These are phyloP conservation scores for Tetragonula clypearis DNA, from an alignment of 1,140 invertebrate genomes.

Conservation along the genomic window DNA sequence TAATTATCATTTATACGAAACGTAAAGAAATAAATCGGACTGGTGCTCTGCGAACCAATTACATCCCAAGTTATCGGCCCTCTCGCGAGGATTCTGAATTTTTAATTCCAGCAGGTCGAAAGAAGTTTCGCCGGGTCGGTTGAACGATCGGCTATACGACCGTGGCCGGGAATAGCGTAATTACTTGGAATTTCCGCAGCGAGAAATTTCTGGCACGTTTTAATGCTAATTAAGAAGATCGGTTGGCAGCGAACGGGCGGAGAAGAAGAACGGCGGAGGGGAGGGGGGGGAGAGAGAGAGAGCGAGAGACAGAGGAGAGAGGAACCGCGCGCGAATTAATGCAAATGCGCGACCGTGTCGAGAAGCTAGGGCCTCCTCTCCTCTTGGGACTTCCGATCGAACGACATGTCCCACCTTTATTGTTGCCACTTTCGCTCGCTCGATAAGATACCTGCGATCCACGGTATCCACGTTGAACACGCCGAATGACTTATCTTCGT, in stretches of 20 bases:
- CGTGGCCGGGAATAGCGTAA: neutral
- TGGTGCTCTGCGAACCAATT: no score
- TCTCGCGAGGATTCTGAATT: neutral
- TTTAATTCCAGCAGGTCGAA: neutral
- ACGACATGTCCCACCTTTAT: constrained; percentile 25
- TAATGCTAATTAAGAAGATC: constrained; percentile 39
- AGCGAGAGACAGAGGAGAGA: neutral
- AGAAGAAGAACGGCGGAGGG: no score
- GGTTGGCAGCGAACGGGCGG: neutral
- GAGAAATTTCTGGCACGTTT: constrained; percentile 42
- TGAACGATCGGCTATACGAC: neutral
- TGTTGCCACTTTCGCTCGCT: constrained; percentile 41
- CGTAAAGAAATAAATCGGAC: no score
- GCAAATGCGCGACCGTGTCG: constrained; percentile 17
- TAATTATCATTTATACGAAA: no score
- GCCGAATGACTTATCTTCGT: constrained; percentile 39
- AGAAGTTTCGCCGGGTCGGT: neutral
- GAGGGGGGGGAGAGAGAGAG: no score
- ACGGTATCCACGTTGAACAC: no score
- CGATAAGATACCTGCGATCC: constrained; percentile 42
- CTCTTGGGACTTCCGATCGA: neutral
- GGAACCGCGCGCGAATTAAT: constrained; percentile 28
- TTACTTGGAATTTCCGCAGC: constrained; percentile 24
- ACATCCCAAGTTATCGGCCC: neutral
- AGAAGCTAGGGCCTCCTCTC: neutral